These are phyloP conservation scores for Phallusia fumigata DNA, from an alignment of 23 tunicate species.

Conservation along the genomic window DNA sequence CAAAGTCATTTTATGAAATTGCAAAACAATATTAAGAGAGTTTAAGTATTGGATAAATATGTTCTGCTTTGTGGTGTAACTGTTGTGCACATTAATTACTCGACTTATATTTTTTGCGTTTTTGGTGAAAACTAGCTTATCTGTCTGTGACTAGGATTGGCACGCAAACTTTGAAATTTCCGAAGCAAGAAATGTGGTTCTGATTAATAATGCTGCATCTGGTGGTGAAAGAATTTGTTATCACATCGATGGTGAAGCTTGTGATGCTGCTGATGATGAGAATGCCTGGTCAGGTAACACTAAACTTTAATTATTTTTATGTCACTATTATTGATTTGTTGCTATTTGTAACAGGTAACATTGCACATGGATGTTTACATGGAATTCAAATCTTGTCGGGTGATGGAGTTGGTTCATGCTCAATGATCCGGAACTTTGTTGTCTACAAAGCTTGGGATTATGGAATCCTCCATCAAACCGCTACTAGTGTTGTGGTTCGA, in stretches of 20 bases:
- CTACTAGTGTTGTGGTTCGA: constrained; percentile 36
- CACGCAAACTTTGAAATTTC: constrained; percentile 48
- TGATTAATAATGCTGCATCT: constrained; percentile 57
- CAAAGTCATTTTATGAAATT: too few species aligned
- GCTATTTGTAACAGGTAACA: constrained; percentile 43
- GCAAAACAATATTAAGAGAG: too few species aligned
- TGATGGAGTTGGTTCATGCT: constrained; percentile 42
- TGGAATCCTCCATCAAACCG: constrained; percentile 72
- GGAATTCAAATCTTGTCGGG: constrained; percentile 59
- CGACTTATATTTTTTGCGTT: too few species aligned
- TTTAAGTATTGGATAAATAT: too few species aligned
- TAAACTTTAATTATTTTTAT: too few species aligned
- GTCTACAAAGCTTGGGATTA: constrained; percentile 87
- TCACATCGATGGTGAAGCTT: constrained; percentile 62
- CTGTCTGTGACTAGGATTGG: constrained; percentile 75
- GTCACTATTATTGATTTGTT: background rate
- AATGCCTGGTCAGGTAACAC: constrained; percentile 49
- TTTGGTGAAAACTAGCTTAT: too few species aligned
- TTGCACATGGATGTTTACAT: constrained; percentile 70
- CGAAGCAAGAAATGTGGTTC: constrained; percentile 31
- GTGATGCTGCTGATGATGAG: constrained; percentile 38
- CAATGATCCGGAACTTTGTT: constrained; percentile 53
- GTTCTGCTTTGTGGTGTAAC: too few species aligned
- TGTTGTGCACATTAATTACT: too few species aligned
- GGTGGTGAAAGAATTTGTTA: constrained; percentile 83